These are phyloP conservation scores for Clistopyga incitator DNA, from an alignment of 2,888 invertebrate species.

Conservation along the genomic window DNA sequence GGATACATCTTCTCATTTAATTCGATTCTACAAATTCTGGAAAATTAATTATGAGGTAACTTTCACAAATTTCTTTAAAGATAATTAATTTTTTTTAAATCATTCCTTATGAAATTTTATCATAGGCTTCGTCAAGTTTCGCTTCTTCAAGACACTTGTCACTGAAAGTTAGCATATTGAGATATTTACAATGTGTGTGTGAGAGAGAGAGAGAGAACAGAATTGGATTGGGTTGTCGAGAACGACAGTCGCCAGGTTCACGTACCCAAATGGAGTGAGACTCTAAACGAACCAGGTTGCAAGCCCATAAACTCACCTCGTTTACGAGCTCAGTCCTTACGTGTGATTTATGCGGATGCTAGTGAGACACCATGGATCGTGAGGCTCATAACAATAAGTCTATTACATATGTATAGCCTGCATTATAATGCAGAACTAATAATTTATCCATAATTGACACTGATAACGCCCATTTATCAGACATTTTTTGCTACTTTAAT, in stretches of 20 bases:
- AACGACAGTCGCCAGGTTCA: slow-evolving; percentile 36
- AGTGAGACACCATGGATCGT: slow-evolving; percentile 51
- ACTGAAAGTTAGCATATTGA: slow-evolving; percentile 59
- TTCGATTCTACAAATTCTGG: too few relatives aligned
- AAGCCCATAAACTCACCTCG: slow-evolving; percentile 62
- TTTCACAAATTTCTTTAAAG: too few relatives aligned
- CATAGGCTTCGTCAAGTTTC: neutral
- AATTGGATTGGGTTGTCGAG: slow-evolving; percentile 16
- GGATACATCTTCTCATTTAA: too few relatives aligned
- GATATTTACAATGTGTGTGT: slow-evolving; percentile 42
- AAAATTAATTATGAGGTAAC: neutral
- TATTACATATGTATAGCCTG: slow-evolving; percentile 4
- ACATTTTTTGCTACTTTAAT: neutral
- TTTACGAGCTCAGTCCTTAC: slow-evolving; percentile 66
- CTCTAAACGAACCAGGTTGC: slow-evolving; percentile 58
- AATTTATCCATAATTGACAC: slow-evolving; percentile 18
- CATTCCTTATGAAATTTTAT: slow-evolving; percentile 13
- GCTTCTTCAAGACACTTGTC: slow-evolving; percentile 25
- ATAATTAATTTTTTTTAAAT: too few relatives aligned
- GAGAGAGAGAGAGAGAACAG: slow-evolving; percentile 3
- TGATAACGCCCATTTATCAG: neutral
- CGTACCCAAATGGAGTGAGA: slow-evolving; percentile 48
- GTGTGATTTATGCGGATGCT: slow-evolving; percentile 59
- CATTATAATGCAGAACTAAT: slow-evolving; percentile 17
- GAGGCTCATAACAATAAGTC: slow-evolving; percentile 28